Conservation (phyloP, 2,113 vertebrate genomes). For the Cyphomyrus discorhynchus region DNA sequence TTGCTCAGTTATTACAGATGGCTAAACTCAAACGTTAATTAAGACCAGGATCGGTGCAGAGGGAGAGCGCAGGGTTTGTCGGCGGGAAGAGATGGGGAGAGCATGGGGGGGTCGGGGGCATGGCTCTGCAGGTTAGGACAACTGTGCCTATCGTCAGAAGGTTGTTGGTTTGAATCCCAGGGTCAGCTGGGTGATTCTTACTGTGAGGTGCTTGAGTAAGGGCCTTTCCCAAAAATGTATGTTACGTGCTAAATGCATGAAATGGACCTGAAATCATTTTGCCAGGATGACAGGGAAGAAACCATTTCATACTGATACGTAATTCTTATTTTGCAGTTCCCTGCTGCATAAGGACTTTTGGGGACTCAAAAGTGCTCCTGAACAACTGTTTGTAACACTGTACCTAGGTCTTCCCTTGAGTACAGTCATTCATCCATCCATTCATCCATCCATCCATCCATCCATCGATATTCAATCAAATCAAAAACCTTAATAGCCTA, state of each 20-base stretch:
- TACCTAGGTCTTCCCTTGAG: not conserved
- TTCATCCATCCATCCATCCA: not conserved
- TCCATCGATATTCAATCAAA: not conserved
- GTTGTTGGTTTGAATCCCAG: not conserved
- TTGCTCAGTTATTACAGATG: slow-evolving; percentile 33
- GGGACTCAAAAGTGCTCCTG: not conserved
- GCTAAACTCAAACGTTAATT: slow-evolving; percentile 28
- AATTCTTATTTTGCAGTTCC: not conserved
- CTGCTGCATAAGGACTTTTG: not conserved
- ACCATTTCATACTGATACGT: not conserved
- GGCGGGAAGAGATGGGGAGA: not conserved
- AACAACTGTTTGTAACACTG: not conserved
- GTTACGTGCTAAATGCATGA: not conserved
- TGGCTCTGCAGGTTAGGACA: not conserved
- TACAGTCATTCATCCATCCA: not conserved
- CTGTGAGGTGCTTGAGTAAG: not conserved
- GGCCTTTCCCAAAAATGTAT: not conserved
- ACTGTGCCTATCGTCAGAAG: not conserved
- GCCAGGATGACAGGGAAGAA: not conserved
- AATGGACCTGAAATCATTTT: not conserved
- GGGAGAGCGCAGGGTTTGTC: not conserved
- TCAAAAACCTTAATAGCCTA: not conserved
- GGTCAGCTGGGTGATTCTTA: not conserved
- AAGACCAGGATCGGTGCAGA: slow-evolving; percentile 11
- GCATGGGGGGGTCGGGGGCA: not conserved